phyloP scores from a whole-genome alignment of 2,888 invertebrate species.

The Sesia apiformis region DNA sequence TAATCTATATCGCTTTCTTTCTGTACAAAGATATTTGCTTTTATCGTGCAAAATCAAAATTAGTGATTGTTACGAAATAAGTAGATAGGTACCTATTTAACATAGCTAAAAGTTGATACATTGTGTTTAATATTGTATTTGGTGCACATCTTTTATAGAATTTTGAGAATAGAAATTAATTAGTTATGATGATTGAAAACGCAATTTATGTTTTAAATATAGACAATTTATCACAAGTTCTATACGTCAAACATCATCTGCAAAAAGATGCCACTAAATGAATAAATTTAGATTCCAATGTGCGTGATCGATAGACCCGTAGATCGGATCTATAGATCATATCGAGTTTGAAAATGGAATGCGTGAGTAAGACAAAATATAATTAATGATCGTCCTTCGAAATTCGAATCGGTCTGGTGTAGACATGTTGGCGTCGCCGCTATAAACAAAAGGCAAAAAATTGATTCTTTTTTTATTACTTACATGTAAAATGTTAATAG shows the following conservation, averaged over 20 bases:
- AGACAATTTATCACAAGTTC: conserved; percentile 38
- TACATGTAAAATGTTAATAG: conserved; percentile 59
- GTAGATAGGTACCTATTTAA: too few species aligned
- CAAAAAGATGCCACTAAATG: conserved; percentile 70
- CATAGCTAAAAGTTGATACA: too few species aligned
- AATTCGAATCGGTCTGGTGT: conserved; percentile 69
- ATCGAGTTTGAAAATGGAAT: conserved; percentile 69
- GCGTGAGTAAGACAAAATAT: conserved; percentile 75
- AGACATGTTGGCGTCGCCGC: conserved; percentile 71
- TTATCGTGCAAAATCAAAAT: too few species aligned
- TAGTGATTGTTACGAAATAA: too few species aligned
- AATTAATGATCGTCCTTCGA: conserved; percentile 69
- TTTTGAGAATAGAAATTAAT: neutral
- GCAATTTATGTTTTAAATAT: conserved; percentile 31
- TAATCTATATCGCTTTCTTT: too few species aligned
- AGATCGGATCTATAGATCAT: conserved; percentile 74
- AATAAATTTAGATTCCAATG: conserved; percentile 69
- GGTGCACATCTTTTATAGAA: too few species aligned
- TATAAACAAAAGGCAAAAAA: conserved; percentile 69
- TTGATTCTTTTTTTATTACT: conserved; percentile 47
- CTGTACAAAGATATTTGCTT: too few species aligned
- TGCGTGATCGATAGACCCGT: conserved; percentile 70
- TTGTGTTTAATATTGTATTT: too few species aligned
- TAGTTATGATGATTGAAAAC: neutral
- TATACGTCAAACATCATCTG: conserved; percentile 53